These are phyloP conservation scores for Hydractinia echinata DNA, from an alignment of 30 jellyfish, hydroid and myxozoan species.

Conservation along the genomic window DNA sequence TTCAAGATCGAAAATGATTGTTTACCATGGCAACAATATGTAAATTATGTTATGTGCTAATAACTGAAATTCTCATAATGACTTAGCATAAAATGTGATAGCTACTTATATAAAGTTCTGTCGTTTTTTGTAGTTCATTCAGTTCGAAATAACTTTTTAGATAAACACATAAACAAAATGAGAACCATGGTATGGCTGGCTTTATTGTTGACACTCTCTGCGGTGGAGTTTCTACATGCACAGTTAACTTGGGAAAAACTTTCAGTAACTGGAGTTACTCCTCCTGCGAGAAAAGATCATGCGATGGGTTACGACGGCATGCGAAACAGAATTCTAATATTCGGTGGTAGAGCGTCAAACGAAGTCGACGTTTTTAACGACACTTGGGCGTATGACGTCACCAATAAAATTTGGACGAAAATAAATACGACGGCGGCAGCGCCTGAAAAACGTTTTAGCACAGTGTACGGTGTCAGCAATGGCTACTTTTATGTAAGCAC, in stretches of 20 bases:
- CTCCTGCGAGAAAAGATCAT: conserved; percentile 42
- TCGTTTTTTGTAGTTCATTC: too few species aligned
- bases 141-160: too few species aligned
- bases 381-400: conserved; percentile 49
- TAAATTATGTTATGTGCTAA: too few species aligned
- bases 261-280: conserved; percentile 28
- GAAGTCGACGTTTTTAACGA: conserved; percentile 22
- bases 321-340: conserved; percentile 24
- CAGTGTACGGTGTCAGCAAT: conserved; percentile 28
- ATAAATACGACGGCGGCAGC: conserved; percentile 17
- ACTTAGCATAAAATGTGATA: too few species aligned
- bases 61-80: too few species aligned
- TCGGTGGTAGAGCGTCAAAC: conserved; percentile 45
- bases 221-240: conserved; percentile 7
- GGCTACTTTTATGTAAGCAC: conserved; percentile 27
- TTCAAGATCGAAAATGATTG: too few species aligned
- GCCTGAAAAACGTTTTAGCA: conserved; percentile 45
- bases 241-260: conserved; percentile 44
- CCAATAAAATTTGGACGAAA: conserved; percentile 27
- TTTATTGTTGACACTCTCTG: neutral
- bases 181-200: too few species aligned
- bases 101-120: too few species aligned
- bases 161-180: too few species aligned
- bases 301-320: conserved; percentile 46
- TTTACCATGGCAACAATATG: too few species aligned